These are phyloP conservation scores for Odontocerum albicorne DNA, from an alignment of 2,888 invertebrate species.

Conservation along the genomic window DNA sequence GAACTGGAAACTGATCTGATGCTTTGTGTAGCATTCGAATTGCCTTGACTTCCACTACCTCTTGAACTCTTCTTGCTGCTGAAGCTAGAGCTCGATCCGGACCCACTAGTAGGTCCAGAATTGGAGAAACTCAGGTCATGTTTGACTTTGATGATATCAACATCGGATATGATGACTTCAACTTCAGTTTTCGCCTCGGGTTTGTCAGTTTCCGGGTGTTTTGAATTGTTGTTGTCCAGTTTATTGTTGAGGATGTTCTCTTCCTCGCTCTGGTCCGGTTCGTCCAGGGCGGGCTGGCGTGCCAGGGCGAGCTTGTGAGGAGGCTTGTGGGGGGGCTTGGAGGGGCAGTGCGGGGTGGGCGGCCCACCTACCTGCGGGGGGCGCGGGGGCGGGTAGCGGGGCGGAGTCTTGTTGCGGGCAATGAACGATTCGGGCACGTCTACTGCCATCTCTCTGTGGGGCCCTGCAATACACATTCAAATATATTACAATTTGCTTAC, in stretches of 20 bases:
- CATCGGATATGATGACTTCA: conserved; percentile 26
- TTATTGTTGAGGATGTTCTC: conserved; percentile 53
- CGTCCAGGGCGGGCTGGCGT: conserved; percentile 44
- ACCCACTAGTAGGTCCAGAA: conserved; percentile 52
- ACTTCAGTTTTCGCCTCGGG: conserved; percentile 47
- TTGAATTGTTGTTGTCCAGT: conserved; percentile 49
- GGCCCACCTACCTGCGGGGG: conserved; percentile 61
- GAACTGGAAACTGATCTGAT: conserved; percentile 30
- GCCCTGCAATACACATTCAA: conserved; percentile 64
- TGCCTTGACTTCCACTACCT: conserved; percentile 51
- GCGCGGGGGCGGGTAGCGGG: conserved; percentile 84
- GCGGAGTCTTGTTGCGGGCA: conserved; percentile 87
- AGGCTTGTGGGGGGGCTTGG: conserved; percentile 12
- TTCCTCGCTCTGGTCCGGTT: conserved; percentile 51
- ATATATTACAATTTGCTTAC: no score
- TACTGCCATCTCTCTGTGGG: conserved; percentile 98
- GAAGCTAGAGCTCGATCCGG: conserved; percentile 50
- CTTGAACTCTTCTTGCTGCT: conserved; percentile 52
- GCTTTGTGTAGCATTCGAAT: conserved; percentile 46
- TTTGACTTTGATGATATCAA: conserved; percentile 19
- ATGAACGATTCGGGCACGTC: conserved; percentile 96
- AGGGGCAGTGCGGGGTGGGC: conserved; percentile 37
- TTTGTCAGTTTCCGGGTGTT: conserved; percentile 41
- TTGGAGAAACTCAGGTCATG: conserved; percentile 45
- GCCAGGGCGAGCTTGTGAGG: conserved; percentile 22